Base-by-base conservation (phyloP, 1,140 invertebrate genomes). In the Zaprionus africanus region DNA sequence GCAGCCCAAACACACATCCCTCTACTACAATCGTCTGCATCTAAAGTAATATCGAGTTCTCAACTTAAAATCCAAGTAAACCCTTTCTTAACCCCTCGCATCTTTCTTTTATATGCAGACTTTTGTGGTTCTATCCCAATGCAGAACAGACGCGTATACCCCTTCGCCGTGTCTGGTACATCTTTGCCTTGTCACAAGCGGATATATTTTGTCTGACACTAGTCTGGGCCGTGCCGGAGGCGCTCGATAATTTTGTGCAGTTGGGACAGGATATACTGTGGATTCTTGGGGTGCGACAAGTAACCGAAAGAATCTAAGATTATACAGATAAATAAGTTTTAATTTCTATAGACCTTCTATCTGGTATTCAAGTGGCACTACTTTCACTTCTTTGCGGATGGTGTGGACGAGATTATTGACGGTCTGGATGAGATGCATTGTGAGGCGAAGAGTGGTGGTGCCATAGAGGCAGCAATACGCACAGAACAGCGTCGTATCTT, bases 191-290 rank as follows among this genome's bases (percentile, higher is more conserved):
- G 22, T 0, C 41, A 2, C 57, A 67, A 12, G 15, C 65, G 0
- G 0, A 41, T 0, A 0, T 57, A 0, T 64, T 56, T n/a, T 15
- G 59, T 0, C 1, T 11, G 0, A 34, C 67, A 0, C 1, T 68
- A 4, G 4, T 62, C 1, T 56, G 15, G 6, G 79, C 51, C 0
- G 3, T 70, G 1, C n/a, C 38, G 0, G 79, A 75, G 7, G 74
- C 67, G 0, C 0, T 38, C 1, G 54, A 73, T 7, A 49, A 66
- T 57, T n/a, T 82, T 36, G 73, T 80, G 1, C 41, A 49, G 5
- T 54, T 75, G 6, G 84, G 83, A 11, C 56, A 76, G 13, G 83
- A 87, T 65, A 7, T 71, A 0, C 31, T 66, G 0, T 87, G 75
- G 46, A 17, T 36, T 1, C 59, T 71, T 56, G 41, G 57, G 53